These are phyloP conservation scores for Origma solitaria DNA, from an alignment of 2,113 vertebrate species.

Conservation along the genomic window DNA sequence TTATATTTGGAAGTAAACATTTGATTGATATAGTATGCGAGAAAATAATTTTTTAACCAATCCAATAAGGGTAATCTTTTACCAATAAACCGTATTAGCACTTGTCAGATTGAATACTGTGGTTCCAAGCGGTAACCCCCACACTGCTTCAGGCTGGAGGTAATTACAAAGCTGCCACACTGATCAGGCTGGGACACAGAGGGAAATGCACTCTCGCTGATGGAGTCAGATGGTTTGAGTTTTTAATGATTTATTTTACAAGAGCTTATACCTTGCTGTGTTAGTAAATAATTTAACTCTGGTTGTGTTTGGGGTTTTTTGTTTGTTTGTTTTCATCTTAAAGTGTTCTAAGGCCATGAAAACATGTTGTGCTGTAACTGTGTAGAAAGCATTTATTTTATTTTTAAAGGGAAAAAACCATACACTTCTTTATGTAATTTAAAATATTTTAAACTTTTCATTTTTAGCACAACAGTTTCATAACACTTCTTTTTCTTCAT, in stretches of 20 bases:
- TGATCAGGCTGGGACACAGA: neutral
- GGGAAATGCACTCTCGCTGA: neutral
- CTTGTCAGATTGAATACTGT: constrained; percentile 23
- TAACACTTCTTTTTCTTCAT: constrained; percentile 8
- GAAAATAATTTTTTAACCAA: constrained; percentile 22
- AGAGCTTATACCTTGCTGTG: neutral
- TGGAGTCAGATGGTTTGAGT: neutral
- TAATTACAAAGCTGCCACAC: constrained; percentile 14
- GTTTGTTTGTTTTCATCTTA: neutral
- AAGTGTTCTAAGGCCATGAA: constrained; percentile 25
- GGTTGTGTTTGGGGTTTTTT: neutral
- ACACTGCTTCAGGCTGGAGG: constrained; percentile 16
- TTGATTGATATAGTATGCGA: constrained; percentile 53
- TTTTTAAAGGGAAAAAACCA: neutral
- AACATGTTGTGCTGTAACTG: constrained; percentile 1
- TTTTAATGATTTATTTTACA: neutral
- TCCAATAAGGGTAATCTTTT: neutral
- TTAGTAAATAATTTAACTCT: constrained; percentile 19
- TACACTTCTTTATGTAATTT: neutral
- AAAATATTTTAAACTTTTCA: neutral
- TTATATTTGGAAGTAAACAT: constrained; percentile 75
- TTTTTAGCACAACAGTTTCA: constrained; percentile 46
- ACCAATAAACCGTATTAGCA: constrained; percentile 22
- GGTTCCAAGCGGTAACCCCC: neutral
- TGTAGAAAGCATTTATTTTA: neutral